phyloP scores from a whole-genome alignment of 2,113 vertebrate species.

The Pelobates fuscus region DNA sequence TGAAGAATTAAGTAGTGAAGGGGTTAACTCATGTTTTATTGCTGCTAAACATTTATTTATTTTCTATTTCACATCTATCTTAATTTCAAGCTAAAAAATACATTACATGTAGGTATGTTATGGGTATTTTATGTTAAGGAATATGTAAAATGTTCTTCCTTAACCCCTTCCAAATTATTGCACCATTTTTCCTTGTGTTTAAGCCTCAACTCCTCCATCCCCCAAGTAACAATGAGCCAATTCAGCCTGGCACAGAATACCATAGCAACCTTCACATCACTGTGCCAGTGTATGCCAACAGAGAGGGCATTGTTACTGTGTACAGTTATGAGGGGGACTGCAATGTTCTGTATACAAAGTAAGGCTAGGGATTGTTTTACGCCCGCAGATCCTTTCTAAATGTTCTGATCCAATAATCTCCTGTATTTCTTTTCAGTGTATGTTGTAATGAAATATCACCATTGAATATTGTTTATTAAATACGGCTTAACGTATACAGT shows the following conservation, averaged over 20 bases:
- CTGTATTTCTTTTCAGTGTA: neutral
- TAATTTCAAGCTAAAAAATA: too few relatives aligned
- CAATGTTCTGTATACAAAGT: slow-evolving; percentile 21
- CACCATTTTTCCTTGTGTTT: slow-evolving; percentile 28
- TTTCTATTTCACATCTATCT: too few relatives aligned
- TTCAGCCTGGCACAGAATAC: slow-evolving; percentile 48
- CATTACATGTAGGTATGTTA: too few relatives aligned
- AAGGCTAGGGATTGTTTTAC: neutral
- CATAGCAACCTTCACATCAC: slow-evolving; percentile 44
- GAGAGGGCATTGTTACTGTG: slow-evolving; percentile 43
- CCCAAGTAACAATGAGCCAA: slow-evolving; percentile 39
- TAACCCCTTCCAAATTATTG: slow-evolving; percentile 31
- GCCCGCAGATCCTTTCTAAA: neutral
- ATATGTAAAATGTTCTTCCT: slow-evolving; percentile 4
- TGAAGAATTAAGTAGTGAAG: too few relatives aligned
- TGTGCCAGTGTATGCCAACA: slow-evolving; percentile 50
- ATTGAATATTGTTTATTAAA: too few relatives aligned
- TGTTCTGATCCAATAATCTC: neutral
- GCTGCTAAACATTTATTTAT: too few relatives aligned
- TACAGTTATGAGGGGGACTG: slow-evolving; percentile 18
- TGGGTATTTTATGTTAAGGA: neutral
- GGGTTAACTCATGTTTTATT: too few relatives aligned
- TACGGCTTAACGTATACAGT: too few relatives aligned
- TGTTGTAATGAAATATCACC: too few relatives aligned
- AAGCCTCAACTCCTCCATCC: slow-evolving; percentile 15